Evolutionary conservation across 2,113 vertebrate genomes (phyloP), one percentile per base, ranked within the genome.

Genomic region (Heloderma charlesbogerti): DNA sequence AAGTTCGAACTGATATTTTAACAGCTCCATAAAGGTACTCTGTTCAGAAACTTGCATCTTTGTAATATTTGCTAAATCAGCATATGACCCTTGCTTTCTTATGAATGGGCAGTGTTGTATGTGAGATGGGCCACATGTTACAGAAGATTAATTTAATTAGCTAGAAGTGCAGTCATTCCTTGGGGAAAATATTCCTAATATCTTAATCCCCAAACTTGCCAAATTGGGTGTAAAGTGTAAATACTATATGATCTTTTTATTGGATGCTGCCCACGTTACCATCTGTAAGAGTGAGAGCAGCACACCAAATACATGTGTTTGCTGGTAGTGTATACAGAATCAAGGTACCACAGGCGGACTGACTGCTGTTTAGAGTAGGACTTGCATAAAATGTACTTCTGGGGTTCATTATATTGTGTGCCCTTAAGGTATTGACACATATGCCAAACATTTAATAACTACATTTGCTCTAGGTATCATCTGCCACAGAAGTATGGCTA

Each of bases 151-250:
- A 40, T 57, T 69, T 86, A 90, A 88, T 88, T 88, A 87, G 86
- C 37, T n/a, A 29, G 86, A 25, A 34, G 54, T 57, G 48, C 29
- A 27, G 9, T 7, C 25, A 37, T 75, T 75, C 69, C 85, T n/a
- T 57, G 20, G 86, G 86, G 57, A 63, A 78, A 60, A 45, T 63
- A 27, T 74, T 40, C 16, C 8, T 74, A 83, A 43, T 74, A 40
- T 66, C 57, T 88, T 82, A 63, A 37, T 77, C 43, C 34, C 48
- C 43, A 87, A 45, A 51, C 16, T 22, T 87, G 54, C 54, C 63
- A 88, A 93, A 29, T 45, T 92, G 85, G 80, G 74, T 63, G 89
- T 0, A 87, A 60, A 87, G 54, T 94, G 63, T 91, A 77, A 88
- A 69, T 25, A 57, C 0, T 1, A 2, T 0, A 48, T 25, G 2